These are phyloP conservation scores for human DNA, from an alignment of 2,113 vertebrate genomes.

Conservation along the genomic window DNA sequence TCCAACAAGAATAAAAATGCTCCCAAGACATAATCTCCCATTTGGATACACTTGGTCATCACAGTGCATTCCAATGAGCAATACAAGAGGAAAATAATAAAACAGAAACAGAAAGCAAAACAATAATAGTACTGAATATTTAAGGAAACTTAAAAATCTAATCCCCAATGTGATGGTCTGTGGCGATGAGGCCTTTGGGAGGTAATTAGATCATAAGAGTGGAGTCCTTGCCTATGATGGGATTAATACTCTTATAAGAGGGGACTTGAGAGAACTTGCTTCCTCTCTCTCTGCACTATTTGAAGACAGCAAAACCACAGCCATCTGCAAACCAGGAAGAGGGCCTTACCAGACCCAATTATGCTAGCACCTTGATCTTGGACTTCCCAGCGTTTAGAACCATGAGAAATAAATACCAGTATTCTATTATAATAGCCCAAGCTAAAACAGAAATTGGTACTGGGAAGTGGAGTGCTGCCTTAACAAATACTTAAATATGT, in stretches of 20 bases:
- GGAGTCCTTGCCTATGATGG: not conserved
- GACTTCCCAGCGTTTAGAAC: not conserved
- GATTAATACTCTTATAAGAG: not conserved
- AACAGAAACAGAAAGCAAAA: not conserved
- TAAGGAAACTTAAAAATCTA: not conserved
- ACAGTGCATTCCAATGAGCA: not conserved
- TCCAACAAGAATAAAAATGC: constrained; percentile 27
- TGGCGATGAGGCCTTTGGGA: not conserved
- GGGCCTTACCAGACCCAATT: not conserved
- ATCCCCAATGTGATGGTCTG: not conserved
- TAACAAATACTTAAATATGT: not conserved
- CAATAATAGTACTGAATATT: not conserved
- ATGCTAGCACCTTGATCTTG: not conserved
- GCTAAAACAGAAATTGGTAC: not conserved
- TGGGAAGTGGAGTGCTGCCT: not conserved
- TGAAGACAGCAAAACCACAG: not conserved
- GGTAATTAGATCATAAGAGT: not conserved
- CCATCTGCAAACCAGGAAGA: not conserved
- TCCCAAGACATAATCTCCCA: not conserved
- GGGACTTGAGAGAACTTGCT: not conserved
- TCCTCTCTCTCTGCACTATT: not conserved
- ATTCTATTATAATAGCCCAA: not conserved
- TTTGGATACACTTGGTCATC: not conserved
- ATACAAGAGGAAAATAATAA: not conserved
- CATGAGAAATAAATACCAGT: not conserved